Conservation (phyloP, 2,113 vertebrate species). For the Danio rerio region GRCz12tu NC_133182.1:69248501-69249000, state of each 20-base stretch:
- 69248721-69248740: not conserved
- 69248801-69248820: not conserved
- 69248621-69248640: not conserved
- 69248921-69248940: not conserved
- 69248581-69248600: not conserved
- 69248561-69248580: not conserved
- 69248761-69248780: not conserved
- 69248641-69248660: not conserved
- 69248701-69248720: not conserved
- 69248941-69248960: not conserved
- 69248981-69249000: too few species aligned
- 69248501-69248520: too few species aligned
- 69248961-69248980: not conserved
- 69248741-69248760: constrained; percentile 1
- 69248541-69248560: not conserved
- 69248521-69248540: too few species aligned
- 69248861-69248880: constrained; percentile 11
- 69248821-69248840: not conserved
- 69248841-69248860: not conserved
- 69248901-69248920: not conserved
- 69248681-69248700: not conserved
- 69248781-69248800: not conserved
- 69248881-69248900: not conserved
- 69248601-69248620: not conserved
- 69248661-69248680: not conserved